Evolutionary conservation across 2,888 invertebrate species (phyloP).

Genomic region (Chirona hameri): DNA sequence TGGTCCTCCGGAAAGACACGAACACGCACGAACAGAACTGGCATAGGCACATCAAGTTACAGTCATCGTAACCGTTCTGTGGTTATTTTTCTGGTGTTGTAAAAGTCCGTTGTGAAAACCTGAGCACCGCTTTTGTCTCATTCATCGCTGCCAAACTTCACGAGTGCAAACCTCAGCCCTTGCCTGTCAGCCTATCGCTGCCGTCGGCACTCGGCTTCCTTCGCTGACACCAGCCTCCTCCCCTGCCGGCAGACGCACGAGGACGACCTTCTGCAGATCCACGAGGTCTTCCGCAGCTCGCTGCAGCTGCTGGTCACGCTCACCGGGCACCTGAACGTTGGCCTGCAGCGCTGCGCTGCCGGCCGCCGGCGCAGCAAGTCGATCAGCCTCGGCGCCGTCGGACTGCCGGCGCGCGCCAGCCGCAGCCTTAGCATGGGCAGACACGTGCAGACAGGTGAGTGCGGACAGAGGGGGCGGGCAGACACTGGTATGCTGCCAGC

Average conservation of each 20-base stretch:
- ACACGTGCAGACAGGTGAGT: not conserved
- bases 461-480: not conserved
- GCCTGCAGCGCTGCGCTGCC: not conserved
- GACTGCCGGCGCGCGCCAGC: not conserved
- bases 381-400: not conserved
- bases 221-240: not conserved
- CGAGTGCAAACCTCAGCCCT: no score
- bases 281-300: conserved; percentile 1
- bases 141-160: no score
- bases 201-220: no score
- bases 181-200: no score
- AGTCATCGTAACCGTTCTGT: no score
- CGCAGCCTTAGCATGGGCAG: not conserved
- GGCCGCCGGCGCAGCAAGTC: conserved; percentile 26
- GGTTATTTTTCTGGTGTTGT: no score
- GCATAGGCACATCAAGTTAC: no score
- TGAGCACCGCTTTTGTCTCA: no score
- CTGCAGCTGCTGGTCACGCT: not conserved
- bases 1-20: no score
- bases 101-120: no score
- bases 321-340: not conserved
- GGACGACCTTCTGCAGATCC: not conserved
- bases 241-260: conserved; percentile 2
- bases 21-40: no score
- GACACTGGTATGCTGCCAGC: no score